Evolutionary conservation across 2,113 vertebrate species (phyloP).

Genomic region (Pteruthius melanotis): DNA sequence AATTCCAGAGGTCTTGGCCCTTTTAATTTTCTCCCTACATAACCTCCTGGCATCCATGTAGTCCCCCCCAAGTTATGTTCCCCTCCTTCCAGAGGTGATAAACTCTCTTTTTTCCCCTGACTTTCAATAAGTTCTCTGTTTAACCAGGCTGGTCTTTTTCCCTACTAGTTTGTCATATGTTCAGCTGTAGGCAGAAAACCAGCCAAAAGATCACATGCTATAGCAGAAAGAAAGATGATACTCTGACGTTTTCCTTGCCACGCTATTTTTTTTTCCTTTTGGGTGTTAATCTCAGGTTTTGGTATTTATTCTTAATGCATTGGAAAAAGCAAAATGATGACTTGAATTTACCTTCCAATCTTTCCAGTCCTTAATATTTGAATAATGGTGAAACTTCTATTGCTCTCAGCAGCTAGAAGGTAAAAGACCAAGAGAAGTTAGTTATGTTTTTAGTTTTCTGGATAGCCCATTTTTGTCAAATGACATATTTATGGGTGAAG

Average conservation of each 20-base stretch:
- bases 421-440: background rate
- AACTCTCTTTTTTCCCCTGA: background rate
- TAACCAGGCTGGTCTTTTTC: background rate
- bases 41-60: background rate
- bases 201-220: background rate
- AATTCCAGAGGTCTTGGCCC: background rate
- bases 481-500: background rate
- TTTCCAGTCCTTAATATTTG: background rate
- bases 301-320: background rate
- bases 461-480: background rate
- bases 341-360: background rate
- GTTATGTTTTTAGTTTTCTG: slow-evolving; percentile 29
- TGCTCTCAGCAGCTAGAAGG: background rate
- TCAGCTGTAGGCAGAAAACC: background rate
- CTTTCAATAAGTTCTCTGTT: background rate
- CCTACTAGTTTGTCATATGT: background rate
- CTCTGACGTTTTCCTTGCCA: background rate
- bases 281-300: background rate
- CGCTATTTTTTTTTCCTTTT: background rate
- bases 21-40: background rate
- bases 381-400: background rate
- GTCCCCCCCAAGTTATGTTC: background rate
- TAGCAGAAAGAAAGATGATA: background rate
- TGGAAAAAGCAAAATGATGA: background rate
- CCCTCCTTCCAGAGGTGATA: background rate